phyloP scores from a whole-genome alignment of 2,888 invertebrate species.

The Dasypolia templi region DNA sequence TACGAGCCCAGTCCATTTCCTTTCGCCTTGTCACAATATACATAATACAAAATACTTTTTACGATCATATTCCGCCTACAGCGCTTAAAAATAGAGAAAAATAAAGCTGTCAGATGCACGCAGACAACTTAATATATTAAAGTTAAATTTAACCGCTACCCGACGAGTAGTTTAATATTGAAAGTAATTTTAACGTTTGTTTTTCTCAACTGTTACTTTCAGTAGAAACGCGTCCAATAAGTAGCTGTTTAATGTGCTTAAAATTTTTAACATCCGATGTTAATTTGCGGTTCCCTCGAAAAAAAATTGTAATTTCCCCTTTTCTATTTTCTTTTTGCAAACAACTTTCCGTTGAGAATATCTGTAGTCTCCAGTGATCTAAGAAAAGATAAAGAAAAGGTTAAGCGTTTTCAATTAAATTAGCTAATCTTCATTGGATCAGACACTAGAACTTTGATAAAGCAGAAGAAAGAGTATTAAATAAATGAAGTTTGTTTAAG shows the following conservation, averaged over 20 bases:
- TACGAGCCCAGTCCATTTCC: slow-evolving; percentile 62
- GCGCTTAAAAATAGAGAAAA: slow-evolving; percentile 6
- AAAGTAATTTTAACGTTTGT: slow-evolving; percentile 1
- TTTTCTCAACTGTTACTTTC: slow-evolving; percentile 9
- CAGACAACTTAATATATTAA: slow-evolving; percentile 27
- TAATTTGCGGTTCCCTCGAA: slow-evolving; percentile 39
- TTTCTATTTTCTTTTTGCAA: slow-evolving; percentile 27
- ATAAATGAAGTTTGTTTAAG: slow-evolving; percentile 29
- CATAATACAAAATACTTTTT: slow-evolving; percentile 52
- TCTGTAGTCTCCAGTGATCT: slow-evolving; percentile 23
- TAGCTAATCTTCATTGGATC: slow-evolving; percentile 30
- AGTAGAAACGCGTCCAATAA: slow-evolving; percentile 15
- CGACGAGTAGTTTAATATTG: slow-evolving; percentile 5
- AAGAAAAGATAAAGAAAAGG: no score
- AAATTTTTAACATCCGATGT: slow-evolving; percentile 57
- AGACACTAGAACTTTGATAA: slow-evolving; percentile 45
- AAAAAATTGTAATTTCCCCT: slow-evolving; percentile 45
- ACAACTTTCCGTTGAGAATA: slow-evolving; percentile 16
- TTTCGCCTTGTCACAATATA: slow-evolving; percentile 34
- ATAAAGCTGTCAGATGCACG: not conserved
- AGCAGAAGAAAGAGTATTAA: slow-evolving; percentile 36
- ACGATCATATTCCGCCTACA: slow-evolving; percentile 11
- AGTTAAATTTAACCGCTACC: slow-evolving; percentile 29
- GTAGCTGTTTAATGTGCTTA: slow-evolving; percentile 9
- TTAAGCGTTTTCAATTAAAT: slow-evolving; percentile 58